Conservation (phyloP, 1,140 invertebrate species). For the Drosophila funebris region DNA sequence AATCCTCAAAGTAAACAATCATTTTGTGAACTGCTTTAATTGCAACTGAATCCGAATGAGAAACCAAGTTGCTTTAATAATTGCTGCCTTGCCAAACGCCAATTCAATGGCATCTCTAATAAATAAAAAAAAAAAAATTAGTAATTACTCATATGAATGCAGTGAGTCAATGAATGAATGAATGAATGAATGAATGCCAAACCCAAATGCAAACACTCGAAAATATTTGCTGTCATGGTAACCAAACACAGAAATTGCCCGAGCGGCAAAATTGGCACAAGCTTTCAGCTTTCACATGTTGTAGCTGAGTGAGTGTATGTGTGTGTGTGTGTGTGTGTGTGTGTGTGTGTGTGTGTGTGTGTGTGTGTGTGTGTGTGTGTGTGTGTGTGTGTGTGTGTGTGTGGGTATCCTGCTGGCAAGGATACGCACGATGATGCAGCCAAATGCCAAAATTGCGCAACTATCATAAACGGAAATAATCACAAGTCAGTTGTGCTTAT, state of each 20-base stretch:
- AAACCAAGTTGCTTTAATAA: not conserved
- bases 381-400: conserved; percentile 2
- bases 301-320: not conserved
- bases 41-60: not conserved
- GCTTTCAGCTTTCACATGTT: not conserved
- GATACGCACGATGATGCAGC: conserved; percentile 30
- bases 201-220: not conserved
- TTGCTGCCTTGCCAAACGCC: not conserved
- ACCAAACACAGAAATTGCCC: conserved; percentile 5
- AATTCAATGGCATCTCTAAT: not conserved
- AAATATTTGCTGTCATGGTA: conserved; percentile 15
- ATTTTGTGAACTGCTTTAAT: not conserved
- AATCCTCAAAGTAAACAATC: conserved; percentile 23
- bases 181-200: conserved; percentile 3
- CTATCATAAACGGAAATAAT: conserved; percentile 44
- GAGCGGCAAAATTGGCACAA: conserved; percentile 34
- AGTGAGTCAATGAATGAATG: not conserved
- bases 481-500: conserved; percentile 55
- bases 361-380: not conserved
- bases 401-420: conserved; percentile 19
- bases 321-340: not conserved
- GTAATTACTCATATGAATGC: not conserved
- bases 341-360: not conserved
- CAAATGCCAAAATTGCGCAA: conserved; percentile 19
- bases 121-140: conserved; percentile 16